Evolutionary conservation across 2,797 vertebrate genomes (phyloP), one percentile per base, ranked within the genome.

Genomic region (Peromyscus eremicus): DNA sequence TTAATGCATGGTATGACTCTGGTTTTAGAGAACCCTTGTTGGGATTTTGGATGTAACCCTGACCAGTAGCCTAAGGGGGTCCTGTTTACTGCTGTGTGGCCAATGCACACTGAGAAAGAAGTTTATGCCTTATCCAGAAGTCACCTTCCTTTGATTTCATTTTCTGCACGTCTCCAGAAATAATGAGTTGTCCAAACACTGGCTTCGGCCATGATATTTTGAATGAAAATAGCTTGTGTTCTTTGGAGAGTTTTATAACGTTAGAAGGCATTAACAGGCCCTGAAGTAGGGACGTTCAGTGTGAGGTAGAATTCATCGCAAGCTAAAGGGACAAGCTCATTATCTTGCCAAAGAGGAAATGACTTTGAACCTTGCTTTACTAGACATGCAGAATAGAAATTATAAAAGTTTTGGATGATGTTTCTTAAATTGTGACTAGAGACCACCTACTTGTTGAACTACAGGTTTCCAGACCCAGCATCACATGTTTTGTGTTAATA

Each of bases 171-270:
- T 96, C 23, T 70, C 60, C n/a, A 21, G 52, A 68, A 79, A n/a
- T 73, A 55, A 77, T 16, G 60, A 75, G 52, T 94, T 94, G 11
- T 82, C 57, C 46, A 96, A 77, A 83, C 0, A 76, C 2, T 92
- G 86, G 7, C 43, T 49, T 25, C 27, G 5, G 32, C 71, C 60
- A 64, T 96, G 55, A 29, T 1, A 32, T 76, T 95, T 91, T 81
- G 12, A 60, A 68, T 84, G 37, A 73, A 94, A 81, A 89, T 68
- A 94, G 55, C 68, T 86, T 84, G 43, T 73, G 34, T 25, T 46
- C 34, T n/a, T 89, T 64, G 68, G 55, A 95, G 86, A 96, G 68
- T 89, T 92, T 96, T 84, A 66, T 52, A 43, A 96, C 91, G 21
- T 92, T 52, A 76, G 91, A 85, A 89, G 29, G 19, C 57, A 55